A percentile compares a stretch with the other conserved stretches of the same genome.
phyloP scores from a whole-genome alignment of 2,888 invertebrate species.

The Ctena decussata region DNA sequence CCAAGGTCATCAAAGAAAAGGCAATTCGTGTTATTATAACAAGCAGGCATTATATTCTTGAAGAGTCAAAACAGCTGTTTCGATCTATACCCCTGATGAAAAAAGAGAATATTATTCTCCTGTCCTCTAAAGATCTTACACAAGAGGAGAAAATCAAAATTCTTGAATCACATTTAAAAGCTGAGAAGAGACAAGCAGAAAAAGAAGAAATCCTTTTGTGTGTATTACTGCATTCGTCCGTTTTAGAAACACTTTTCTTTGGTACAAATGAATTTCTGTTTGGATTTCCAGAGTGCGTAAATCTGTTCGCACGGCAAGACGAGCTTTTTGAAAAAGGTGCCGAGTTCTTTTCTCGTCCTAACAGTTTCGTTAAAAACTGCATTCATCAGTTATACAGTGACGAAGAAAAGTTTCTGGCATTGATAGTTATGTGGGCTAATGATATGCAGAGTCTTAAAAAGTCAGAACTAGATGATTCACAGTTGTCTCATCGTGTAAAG shows the following conservation, averaged over 20 bases:
- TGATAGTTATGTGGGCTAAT: constrained; percentile 47
- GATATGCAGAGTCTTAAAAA: neutral
- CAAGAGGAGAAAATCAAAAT: constrained; percentile 29
- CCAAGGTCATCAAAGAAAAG: constrained; percentile 19
- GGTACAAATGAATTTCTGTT: constrained; percentile 15
- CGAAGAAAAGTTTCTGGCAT: constrained; percentile 44
- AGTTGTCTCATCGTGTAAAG: neutral
- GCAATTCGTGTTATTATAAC: constrained; percentile 33
- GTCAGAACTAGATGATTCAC: constrained; percentile 18
- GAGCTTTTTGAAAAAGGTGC: constrained; percentile 23
- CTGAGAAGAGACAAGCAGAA: neutral
- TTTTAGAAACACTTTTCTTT: neutral
- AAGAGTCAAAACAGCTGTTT: constrained; percentile 28
- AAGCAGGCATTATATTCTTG: constrained; percentile 52
- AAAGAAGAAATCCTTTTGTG: neutral
- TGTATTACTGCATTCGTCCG: constrained; percentile 8
- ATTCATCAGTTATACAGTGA: constrained; percentile 37
- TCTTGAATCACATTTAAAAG: constrained; percentile 23
- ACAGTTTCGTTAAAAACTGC: constrained; percentile 46
- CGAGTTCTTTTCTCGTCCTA: constrained; percentile 30
- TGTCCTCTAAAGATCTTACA: constrained; percentile 40
- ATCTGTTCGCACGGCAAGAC: constrained; percentile 39
- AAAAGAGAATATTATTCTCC: constrained; percentile 23
- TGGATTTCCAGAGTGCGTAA: constrained; percentile 55
- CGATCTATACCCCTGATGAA: constrained; percentile 14